Evolutionary conservation across 2,888 invertebrate species (phyloP).

Genomic region (Orthosia incerta): DNA sequence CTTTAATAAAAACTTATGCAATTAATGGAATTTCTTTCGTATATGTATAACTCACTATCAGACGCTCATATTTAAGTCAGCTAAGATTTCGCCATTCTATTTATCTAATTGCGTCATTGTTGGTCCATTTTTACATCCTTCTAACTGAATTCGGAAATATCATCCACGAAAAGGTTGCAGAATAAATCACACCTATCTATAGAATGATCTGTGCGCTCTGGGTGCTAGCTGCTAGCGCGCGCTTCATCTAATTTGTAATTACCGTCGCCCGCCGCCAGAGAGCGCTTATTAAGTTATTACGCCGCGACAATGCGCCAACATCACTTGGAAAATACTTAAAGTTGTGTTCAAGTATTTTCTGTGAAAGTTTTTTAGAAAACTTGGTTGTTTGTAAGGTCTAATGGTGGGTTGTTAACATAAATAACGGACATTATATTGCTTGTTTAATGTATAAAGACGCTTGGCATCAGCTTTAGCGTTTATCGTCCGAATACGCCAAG

Average conservation of each 20-base stretch:
- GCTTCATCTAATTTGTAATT: slow-evolving; percentile 82
- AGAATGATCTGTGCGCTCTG: slow-evolving; percentile 65
- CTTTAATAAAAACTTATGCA: too few species aligned
- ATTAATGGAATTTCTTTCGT: too few species aligned
- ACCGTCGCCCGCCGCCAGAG: slow-evolving; percentile 69
- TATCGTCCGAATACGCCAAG: not conserved
- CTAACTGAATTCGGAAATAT: too few species aligned
- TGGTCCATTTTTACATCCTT: too few species aligned
- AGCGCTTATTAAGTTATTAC: slow-evolving; percentile 78
- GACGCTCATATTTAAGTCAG: too few species aligned
- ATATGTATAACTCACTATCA: too few species aligned
- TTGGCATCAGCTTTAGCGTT: not conserved
- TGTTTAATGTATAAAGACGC: not conserved
- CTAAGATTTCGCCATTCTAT: too few species aligned
- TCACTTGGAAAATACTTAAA: slow-evolving; percentile 1
- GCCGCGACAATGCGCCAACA: slow-evolving; percentile 61
- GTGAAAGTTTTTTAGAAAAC: slow-evolving; percentile 33
- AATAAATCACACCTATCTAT: slow-evolving; percentile 59
- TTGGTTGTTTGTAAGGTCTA: not conserved
- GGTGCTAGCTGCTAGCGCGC: slow-evolving; percentile 61
- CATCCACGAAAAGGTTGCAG: slow-evolving; percentile 42
- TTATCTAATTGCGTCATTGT: too few species aligned
- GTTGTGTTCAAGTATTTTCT: slow-evolving; percentile 35
- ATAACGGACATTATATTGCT: not conserved
- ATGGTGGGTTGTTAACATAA: not conserved